phyloP scores from a whole-genome alignment of 2,888 invertebrate species.

The Holacanthella duospinosa region DNA sequence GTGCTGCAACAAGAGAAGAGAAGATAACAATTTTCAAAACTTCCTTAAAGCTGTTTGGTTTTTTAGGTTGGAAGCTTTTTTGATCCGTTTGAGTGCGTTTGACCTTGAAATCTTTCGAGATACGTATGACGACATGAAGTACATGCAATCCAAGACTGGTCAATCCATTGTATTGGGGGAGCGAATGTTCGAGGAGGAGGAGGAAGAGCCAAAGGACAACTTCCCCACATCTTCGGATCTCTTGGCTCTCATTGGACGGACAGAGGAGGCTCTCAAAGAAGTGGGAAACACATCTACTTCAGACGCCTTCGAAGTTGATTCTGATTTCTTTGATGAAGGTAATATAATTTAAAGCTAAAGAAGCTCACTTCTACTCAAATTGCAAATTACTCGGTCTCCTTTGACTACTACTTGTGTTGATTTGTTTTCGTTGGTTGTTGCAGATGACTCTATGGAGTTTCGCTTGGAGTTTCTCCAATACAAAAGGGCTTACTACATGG shows the following conservation, averaged over 20 bases:
- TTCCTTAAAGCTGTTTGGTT: too few species aligned
- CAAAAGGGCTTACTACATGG: conserved; percentile 84
- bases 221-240: conserved; percentile 45
- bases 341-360: too few species aligned
- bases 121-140: conserved; percentile 68
- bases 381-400: too few species aligned
- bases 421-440: conserved; percentile 49
- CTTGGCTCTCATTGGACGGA: conserved; percentile 53
- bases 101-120: conserved; percentile 67
- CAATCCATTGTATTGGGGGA: conserved; percentile 44
- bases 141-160: conserved; percentile 68
- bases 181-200: conserved; percentile 28
- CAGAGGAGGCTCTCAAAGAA: conserved; percentile 48
- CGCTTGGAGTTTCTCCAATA: conserved; percentile 65
- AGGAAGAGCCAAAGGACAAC: conserved; percentile 17
- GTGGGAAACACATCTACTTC: background rate
- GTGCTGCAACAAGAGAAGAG: conserved; percentile 42
- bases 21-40: too few species aligned
- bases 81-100: conserved; percentile 60
- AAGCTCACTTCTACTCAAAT: conserved; percentile 11
- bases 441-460: conserved; percentile 47
- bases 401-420: too few species aligned
- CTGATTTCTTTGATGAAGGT: background rate
- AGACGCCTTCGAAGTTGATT: background rate
- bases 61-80: too few species aligned